phyloP scores from a whole-genome alignment of 2,888 invertebrate species.

The Callinectes sapidus region DNA sequence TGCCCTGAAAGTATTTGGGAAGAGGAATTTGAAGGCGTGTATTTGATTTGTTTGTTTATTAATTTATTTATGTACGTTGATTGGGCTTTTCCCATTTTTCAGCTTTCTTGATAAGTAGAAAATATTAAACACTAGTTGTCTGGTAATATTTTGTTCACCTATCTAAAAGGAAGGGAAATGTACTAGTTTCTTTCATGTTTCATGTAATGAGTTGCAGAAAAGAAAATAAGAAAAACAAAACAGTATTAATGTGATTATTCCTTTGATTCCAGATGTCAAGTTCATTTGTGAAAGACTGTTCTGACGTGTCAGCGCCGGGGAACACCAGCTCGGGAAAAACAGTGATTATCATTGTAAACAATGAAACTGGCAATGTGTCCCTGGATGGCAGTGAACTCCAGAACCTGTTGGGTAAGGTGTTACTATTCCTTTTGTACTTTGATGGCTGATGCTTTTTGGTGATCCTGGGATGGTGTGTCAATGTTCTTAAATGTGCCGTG shows the following conservation, averaged over 20 bases:
- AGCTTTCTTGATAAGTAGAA: too few species aligned
- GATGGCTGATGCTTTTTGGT: not conserved
- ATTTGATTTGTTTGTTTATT: too few species aligned
- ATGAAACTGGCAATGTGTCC: constrained; percentile 89
- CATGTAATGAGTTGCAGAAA: too few species aligned
- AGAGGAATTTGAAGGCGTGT: too few species aligned
- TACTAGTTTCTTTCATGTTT: too few species aligned
- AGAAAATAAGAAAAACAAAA: not conserved
- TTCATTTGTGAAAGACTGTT: constrained; percentile 73
- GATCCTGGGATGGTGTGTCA: too few species aligned
- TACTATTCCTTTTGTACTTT: not conserved
- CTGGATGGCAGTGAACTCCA: constrained; percentile 88
- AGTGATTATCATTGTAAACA: constrained; percentile 86
- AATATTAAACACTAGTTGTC: too few species aligned
- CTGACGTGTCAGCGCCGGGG: constrained; percentile 73
- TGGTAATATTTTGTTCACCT: too few species aligned
- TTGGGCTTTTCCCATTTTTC: too few species aligned
- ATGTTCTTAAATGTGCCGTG: not conserved
- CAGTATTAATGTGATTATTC: not conserved
- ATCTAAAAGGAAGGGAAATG: too few species aligned
- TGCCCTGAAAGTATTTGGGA: too few species aligned
- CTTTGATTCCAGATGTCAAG: constrained; percentile 73
- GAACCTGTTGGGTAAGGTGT: constrained; percentile 84
- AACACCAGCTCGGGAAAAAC: constrained; percentile 78
- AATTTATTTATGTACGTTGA: too few species aligned